Evolutionary conservation across 64 coral and sea anemone species (phyloP).

Genomic region (Acropora tenuis): DNA sequence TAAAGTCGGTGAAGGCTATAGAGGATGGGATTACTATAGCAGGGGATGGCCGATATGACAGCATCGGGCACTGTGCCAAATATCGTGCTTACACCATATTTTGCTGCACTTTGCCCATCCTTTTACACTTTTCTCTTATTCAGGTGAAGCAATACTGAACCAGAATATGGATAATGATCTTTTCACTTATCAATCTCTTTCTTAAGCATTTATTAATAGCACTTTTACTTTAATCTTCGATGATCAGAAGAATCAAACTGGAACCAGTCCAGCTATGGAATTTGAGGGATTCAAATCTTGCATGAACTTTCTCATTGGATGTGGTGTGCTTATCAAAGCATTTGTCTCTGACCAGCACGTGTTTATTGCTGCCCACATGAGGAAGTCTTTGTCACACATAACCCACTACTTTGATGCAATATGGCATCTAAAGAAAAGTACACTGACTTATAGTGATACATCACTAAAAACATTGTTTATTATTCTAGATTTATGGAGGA

Average conservation of each 20-base stretch:
- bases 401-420: background rate
- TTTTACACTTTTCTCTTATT: constrained; percentile 30
- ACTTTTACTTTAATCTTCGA: background rate
- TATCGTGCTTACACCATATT: constrained; percentile 22
- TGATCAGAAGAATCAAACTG: constrained; percentile 36
- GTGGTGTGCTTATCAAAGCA: constrained; percentile 18
- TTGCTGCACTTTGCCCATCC: constrained; percentile 1
- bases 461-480: background rate
- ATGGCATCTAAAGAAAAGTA: constrained; percentile 27
- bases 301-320: constrained; percentile 35
- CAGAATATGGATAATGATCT: background rate
- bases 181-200: background rate
- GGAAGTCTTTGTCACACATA: constrained; percentile 32
- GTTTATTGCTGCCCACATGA: constrained; percentile 36
- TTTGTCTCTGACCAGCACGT: constrained; percentile 39
- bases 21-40: background rate
- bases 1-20: background rate
- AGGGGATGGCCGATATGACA: constrained; percentile 16
- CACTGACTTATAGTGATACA: background rate
- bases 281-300: constrained; percentile 1
- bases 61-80: constrained; percentile 25
- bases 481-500: too few relatives aligned
- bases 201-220: background rate
- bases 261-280: constrained; percentile 26
- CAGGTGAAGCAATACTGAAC: background rate